phyloP scores from a whole-genome alignment of 53 echinoderm and acorn worm species.

The Temnopleurus reevesii region DNA sequence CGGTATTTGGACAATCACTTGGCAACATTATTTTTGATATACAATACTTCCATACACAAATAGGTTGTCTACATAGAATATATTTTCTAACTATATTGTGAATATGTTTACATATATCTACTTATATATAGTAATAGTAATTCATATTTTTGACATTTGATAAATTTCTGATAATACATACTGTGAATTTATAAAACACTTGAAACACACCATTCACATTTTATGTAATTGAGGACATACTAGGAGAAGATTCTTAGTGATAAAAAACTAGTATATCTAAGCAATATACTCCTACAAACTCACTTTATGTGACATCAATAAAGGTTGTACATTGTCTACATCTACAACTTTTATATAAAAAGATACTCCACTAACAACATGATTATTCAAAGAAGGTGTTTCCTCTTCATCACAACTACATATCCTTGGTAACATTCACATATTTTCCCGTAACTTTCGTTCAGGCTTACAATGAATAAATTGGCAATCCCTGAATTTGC shows the following conservation, averaged over 20 bases:
- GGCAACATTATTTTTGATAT: background rate
- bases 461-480: background rate
- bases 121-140: background rate
- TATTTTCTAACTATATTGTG: conserved; percentile 6
- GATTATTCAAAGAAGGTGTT: background rate
- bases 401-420: background rate
- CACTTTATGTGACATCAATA: background rate
- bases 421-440: background rate
- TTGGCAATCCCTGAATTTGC: background rate
- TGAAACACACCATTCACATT: background rate
- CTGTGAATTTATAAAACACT: background rate
- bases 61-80: background rate
- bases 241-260: too few species aligned
- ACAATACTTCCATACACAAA: background rate
- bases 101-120: too few species aligned
- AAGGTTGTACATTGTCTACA: background rate
- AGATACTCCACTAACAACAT: background rate
- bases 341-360: background rate
- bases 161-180: background rate
- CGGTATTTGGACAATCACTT: background rate
- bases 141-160: background rate
- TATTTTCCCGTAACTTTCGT: background rate
- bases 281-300: background rate
- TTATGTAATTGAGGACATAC: background rate
- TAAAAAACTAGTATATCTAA: too few species aligned